A percentile compares a stretch with the other conserved stretches of the same genome.
phyloP scores from a whole-genome alignment of 2,888 invertebrate genomes.

The Chaetogeoica ovagalla region DNA sequence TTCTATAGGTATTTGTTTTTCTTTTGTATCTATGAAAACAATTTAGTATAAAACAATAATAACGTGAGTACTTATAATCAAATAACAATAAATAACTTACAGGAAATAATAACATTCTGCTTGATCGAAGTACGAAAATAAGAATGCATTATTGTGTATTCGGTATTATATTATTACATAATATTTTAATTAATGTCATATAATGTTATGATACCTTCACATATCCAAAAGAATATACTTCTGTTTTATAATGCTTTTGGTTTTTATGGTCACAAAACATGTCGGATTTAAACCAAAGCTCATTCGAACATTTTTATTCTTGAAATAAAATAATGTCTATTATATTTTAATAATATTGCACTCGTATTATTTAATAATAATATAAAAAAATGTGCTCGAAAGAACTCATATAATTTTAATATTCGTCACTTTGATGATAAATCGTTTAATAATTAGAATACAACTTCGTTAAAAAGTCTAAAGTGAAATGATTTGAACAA shows the following conservation, averaged over 20 bases:
- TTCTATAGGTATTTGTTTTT: no score
- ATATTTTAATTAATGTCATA: no score
- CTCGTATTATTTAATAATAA: neutral
- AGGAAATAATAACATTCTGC: neutral
- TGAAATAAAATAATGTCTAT: neutral
- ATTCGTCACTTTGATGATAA: no score
- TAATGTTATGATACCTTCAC: neutral
- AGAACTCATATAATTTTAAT: no score
- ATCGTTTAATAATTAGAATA: no score
- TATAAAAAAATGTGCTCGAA: no score
- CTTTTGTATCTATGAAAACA: no score
- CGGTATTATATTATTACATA: conserved; percentile 1
- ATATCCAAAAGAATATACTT: neutral
- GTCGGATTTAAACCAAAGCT: neutral
- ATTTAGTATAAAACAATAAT: neutral
- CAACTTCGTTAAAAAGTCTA: no score
- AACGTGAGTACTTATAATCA: no score
- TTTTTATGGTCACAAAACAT: conserved; percentile 12
- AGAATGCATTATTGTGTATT: neutral
- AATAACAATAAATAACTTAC: neutral
- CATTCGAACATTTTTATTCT: neutral
- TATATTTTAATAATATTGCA: neutral
- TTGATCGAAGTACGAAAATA: neutral
- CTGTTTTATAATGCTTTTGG: neutral
- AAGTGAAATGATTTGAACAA: no score